Evolutionary conservation across 1,140 invertebrate species (phyloP), one percentile per base, ranked within the genome.

Genomic region (Sycophila sp.): DNA sequence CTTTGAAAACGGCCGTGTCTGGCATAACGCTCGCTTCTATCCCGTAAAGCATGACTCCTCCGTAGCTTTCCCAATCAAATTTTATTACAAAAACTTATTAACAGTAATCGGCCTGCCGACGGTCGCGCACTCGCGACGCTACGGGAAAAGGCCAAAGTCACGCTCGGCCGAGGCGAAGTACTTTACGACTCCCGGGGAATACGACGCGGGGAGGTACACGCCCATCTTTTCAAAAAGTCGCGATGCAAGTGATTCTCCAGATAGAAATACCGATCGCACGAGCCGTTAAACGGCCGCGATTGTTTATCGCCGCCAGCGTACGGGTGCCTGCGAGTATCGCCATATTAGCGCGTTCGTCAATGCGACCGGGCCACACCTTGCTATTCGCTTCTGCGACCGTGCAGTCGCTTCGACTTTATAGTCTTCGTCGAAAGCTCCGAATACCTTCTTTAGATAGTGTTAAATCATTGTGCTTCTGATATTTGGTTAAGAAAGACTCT

Each of bases 231-330:
- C 65, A 49, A 28, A 67, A 68, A 47, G 32, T 38, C 26, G 47
- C 26, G 47, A n/a, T 68, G n/a, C 56, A 42, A 55, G 66, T 68
- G 66, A 68, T 68, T 68, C 60, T 60, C 66, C 55, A 40, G 66
- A 67, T 67, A 58, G 64, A 67, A 67, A 58, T 58, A 38, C 55
- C 66, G 56, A 68, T 68, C 60, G 47, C 53, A 22, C 51, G 63
- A 53, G 62, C 56, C 56, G 51, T 68, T 68, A 49, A 68, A 59
- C 26, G 56, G 32, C 56, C 42, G 42, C 42, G 26, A 67, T 58
- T 67, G 58, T 67, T 67, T 67, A 67, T 67, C 47, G 53, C 53
- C 53, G 7, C 4, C 49, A 66, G 63, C 42, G 17, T 11, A 45
- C 26, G 30, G n/a, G n/a, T n/a, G n/a, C n/a, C n/a, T n/a, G n/a